A percentile compares a stretch with the other conserved stretches of the same genome.
Evolutionary conservation across 2,797 vertebrate species (phyloP).

Genomic region (Pempheris klunzingeri): DNA sequence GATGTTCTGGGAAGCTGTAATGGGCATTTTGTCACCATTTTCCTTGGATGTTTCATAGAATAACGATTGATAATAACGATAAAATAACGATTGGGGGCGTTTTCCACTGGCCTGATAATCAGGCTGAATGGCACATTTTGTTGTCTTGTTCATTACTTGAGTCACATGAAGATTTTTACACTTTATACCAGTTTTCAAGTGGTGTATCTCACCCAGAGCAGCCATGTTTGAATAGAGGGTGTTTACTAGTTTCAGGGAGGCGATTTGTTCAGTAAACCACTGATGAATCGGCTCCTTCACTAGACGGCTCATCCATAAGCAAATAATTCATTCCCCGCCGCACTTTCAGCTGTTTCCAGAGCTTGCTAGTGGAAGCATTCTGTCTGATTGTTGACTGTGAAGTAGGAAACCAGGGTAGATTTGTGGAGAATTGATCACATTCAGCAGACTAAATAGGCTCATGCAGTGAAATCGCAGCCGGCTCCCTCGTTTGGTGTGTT

Average conservation of each 20-base stretch:
- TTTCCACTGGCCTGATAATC: neutral
- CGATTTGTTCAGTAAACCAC: neutral
- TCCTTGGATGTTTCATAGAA: too few relatives aligned
- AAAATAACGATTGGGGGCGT: neutral
- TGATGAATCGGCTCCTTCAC: neutral
- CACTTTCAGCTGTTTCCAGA: neutral
- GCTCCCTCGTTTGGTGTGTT: neutral
- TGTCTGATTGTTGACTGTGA: neutral
- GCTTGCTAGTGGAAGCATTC: neutral
- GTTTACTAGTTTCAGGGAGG: neutral
- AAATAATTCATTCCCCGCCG: too few relatives aligned
- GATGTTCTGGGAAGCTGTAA: neutral
- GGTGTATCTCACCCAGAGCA: neutral
- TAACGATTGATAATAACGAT: too few relatives aligned
- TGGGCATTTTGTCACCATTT: neutral
- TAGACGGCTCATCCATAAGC: neutral
- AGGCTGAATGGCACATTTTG: neutral
- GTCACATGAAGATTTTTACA: neutral
- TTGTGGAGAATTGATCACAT: neutral
- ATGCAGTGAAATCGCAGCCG: neutral
- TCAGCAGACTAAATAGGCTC: neutral
- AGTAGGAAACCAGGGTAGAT: neutral
- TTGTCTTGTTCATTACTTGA: neutral
- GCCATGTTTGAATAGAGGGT: neutral
- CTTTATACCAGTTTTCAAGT: neutral